phyloP scores from a whole-genome alignment of 2,113 vertebrate genomes.

The Suncus etruscus region DNA sequence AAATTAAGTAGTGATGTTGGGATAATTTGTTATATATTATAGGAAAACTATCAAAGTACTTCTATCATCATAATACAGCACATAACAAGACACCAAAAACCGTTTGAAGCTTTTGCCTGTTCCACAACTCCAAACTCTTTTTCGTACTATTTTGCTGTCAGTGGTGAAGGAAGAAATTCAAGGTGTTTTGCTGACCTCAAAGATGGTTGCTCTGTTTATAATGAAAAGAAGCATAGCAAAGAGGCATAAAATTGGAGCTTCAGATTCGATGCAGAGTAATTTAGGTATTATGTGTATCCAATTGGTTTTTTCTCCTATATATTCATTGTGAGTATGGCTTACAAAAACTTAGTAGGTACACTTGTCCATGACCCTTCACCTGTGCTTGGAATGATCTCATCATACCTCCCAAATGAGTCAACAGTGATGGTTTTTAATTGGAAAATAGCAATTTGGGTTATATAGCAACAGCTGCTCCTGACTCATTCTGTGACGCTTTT shows the following conservation, averaged over 20 bases:
- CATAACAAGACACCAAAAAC: too few relatives aligned
- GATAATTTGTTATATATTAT: too few relatives aligned
- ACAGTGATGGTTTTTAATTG: neutral
- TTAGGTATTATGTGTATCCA: slow-evolving; percentile 32
- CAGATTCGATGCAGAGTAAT: slow-evolving; percentile 34
- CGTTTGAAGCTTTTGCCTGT: too few relatives aligned
- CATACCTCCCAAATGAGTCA: neutral
- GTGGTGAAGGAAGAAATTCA: slow-evolving; percentile 44
- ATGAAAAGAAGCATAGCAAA: slow-evolving; percentile 31
- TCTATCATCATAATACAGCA: too few relatives aligned
- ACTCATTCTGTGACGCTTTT: slow-evolving; percentile 11
- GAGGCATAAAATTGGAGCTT: slow-evolving; percentile 48
- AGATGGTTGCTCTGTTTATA: slow-evolving; percentile 44
- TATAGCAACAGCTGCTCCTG: slow-evolving; percentile 22
- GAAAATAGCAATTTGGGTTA: slow-evolving; percentile 9
- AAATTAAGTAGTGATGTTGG: too few relatives aligned
- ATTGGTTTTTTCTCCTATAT: slow-evolving; percentile 53
- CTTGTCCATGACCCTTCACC: neutral
- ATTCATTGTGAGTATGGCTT: slow-evolving; percentile 7
- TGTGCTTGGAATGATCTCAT: slow-evolving; percentile 21
- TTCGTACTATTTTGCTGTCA: slow-evolving; percentile 50
- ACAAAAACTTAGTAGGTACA: neutral
- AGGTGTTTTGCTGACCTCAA: slow-evolving; percentile 32
- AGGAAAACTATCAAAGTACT: too few relatives aligned
- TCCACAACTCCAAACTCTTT: neutral